These are phyloP conservation scores for Acipenser transmontanus DNA, from an alignment of 2,797 vertebrate genomes.

Conservation along the genomic window DNA sequence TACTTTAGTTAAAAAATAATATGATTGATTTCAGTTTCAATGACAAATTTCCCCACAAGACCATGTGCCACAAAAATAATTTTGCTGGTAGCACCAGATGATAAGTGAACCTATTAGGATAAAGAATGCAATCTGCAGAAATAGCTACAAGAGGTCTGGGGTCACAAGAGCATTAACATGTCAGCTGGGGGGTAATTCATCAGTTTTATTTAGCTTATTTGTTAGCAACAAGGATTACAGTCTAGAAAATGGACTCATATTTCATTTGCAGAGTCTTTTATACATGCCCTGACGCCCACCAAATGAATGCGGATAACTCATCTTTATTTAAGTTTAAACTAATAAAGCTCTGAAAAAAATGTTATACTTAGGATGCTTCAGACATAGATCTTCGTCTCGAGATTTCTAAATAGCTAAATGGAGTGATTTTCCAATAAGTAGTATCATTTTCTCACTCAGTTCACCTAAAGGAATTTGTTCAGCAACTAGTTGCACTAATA, in stretches of 20 bases:
- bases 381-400: slow-evolving; percentile 13
- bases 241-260: slow-evolving; percentile 19
- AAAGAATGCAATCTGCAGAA: slow-evolving; percentile 42
- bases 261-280: slow-evolving; percentile 22
- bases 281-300: slow-evolving; percentile 18
- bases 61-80: slow-evolving; percentile 33
- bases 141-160: slow-evolving; percentile 23
- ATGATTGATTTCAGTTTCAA: slow-evolving; percentile 19
- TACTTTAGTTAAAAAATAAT: slow-evolving; percentile 2
- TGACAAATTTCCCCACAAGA: slow-evolving; percentile 33
- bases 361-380: slow-evolving; percentile 14
- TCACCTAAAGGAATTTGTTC: too few relatives aligned
- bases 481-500: too few relatives aligned
- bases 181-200: slow-evolving; percentile 23
- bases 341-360: slow-evolving; percentile 20
- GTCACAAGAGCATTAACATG: slow-evolving; percentile 29
- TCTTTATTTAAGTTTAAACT: slow-evolving; percentile 15
- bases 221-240: slow-evolving; percentile 19
- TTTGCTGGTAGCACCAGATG: slow-evolving; percentile 27
- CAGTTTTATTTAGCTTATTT: slow-evolving; percentile 36
- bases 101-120: slow-evolving; percentile 40
- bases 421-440: not conserved
- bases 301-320: slow-evolving; percentile 17
- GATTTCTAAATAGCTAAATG: not conserved
- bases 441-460: too few relatives aligned